Percentiles rank a stretch among this genome's conserved stretches.
phyloP scores from a whole-genome alignment of 2,888 invertebrate species.

The Athrips mouffetella region DNA sequence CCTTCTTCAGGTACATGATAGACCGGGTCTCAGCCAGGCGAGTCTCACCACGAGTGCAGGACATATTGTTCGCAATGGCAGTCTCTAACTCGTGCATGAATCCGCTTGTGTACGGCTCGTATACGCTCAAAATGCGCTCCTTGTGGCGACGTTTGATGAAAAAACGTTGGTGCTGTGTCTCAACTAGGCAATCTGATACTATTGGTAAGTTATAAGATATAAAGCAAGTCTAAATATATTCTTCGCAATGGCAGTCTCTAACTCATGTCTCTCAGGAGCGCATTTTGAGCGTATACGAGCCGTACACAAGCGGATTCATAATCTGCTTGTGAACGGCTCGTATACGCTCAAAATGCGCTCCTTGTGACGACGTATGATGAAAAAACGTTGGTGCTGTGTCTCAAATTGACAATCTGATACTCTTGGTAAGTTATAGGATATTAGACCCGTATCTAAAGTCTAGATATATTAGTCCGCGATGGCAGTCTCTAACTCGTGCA shows the following conservation, averaged over 20 bases:
- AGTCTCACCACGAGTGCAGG: constrained; percentile 82
- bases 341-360: constrained; percentile 71
- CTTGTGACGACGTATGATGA: constrained; percentile 37
- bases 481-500: too few species aligned
- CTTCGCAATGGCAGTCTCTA: constrained; percentile 90
- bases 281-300: constrained; percentile 79
- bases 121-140: constrained; percentile 64
- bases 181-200: constrained; percentile 48
- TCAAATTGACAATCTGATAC: constrained; percentile 63
- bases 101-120: constrained; percentile 87
- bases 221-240: too few species aligned
- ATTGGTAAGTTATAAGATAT: constrained; percentile 37
- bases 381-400: constrained; percentile 52
- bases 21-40: constrained; percentile 81
- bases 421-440: constrained; percentile 64
- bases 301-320: constrained; percentile 90
- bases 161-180: constrained; percentile 52
- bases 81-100: constrained; percentile 91
- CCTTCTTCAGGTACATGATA: constrained; percentile 81
- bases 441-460: too few species aligned
- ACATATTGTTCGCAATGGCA: constrained; percentile 86
- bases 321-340: constrained; percentile 88
- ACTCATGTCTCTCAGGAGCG: constrained; percentile 83
- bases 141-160: constrained; percentile 38
- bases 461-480: too few species aligned